phyloP scores from a whole-genome alignment of 2,888 invertebrate genomes.

The Tholera decimalis region DNA sequence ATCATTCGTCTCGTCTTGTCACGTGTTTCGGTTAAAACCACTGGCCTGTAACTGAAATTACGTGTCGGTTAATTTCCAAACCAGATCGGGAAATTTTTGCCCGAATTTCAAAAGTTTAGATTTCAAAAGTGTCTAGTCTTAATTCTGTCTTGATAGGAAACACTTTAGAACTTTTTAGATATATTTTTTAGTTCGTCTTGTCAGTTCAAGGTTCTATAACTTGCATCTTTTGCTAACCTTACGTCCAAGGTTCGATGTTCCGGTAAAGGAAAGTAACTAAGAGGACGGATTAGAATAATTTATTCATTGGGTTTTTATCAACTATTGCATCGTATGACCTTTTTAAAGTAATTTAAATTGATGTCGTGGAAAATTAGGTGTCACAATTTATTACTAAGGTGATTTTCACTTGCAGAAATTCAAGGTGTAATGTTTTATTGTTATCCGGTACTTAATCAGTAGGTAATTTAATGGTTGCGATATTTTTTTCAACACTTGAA shows the following conservation, averaged over 20 bases:
- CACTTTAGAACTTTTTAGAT: not conserved
- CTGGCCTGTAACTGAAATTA: conserved; percentile 16
- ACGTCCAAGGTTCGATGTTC: conserved; percentile 44
- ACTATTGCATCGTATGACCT: conserved; percentile 44
- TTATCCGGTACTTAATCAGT: conserved; percentile 6
- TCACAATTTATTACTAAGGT: conserved; percentile 29
- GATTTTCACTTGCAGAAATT: conserved; percentile 37
- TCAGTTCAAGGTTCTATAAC: conserved; percentile 51
- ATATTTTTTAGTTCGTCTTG: conserved; percentile 5
- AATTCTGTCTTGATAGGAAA: conserved; percentile 10
- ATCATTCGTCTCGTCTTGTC: not conserved
- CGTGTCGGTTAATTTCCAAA: conserved; percentile 31
- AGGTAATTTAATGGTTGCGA: not conserved
- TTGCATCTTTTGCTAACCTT: conserved; percentile 24
- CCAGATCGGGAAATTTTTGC: conserved; percentile 22
- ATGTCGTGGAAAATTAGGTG: conserved; percentile 33
- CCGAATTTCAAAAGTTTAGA: conserved; percentile 28
- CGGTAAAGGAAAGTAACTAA: conserved; percentile 37
- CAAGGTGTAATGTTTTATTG: conserved; percentile 23
- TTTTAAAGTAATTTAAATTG: conserved; percentile 45
- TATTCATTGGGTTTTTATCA: conserved; percentile 27
- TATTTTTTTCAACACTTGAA: not conserved
- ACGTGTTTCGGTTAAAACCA: conserved; percentile 24
- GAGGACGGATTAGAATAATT: conserved; percentile 7
- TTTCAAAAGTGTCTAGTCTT: conserved; percentile 39